Evolutionary conservation across 2,888 invertebrate genomes (phyloP), one percentile per base, ranked within the genome.

Genomic region (Drosophila longiperda): DNA sequence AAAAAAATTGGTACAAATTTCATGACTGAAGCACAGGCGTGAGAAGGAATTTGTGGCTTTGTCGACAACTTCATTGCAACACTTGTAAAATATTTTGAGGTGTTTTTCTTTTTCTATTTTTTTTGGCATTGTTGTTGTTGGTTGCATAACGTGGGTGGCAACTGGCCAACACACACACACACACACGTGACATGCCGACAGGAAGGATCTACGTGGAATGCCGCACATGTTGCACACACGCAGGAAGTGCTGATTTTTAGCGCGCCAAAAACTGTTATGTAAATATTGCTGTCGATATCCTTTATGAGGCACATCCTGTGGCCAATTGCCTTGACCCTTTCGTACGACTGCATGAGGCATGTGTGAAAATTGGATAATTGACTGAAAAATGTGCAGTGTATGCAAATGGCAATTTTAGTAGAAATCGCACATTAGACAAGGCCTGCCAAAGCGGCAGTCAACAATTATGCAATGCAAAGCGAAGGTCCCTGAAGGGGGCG

Each of bases 361-460:
- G 78, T 80, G 80, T 75, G 78, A 78, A 76, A 73, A 66, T 58
- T 60, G 53, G 75, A 78, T 71, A 73, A 66, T 60, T 60, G 53
- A 0, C 33, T 65, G 59, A 54, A 58, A 58, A 53, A 63, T 53
- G 36, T 45, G 23, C 15, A 23, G 36, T 20, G 23, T 60, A 77
- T 82, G 88, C 83, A 82, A 75, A 83, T 86, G 78, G 38, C 20
- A 15, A 58, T 80, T 64, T 67, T 73, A 62, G 38, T 58, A 32
- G 66, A 87, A 87, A 84, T 87, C 81, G 63, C 87, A 87, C 89
- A 88, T 87, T 88, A 88, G 80, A 66, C 48, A 53, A 75, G 66
- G 59, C 66, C 69, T 71, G 84, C 59, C 67, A 75, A 68, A 66
- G 65, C 69, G 65, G 78, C 73, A 76, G 75, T 71, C 72, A 75